Conservation (phyloP, 2,888 invertebrate species). For the Tridacna crocea region DNA sequence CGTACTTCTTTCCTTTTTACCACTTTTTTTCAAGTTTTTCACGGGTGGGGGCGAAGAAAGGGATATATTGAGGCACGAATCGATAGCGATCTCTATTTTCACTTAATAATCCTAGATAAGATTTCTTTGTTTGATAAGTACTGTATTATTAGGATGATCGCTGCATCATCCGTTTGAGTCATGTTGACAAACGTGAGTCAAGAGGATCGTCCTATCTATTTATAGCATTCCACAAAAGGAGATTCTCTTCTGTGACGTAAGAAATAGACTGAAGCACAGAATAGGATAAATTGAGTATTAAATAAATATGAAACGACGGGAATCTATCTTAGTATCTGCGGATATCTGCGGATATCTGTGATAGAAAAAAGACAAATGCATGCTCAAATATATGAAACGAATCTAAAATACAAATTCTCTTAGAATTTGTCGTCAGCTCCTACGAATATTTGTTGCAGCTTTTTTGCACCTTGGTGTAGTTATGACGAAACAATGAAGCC, state of each 20-base stretch:
- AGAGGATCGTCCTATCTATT: slow-evolving; percentile 41
- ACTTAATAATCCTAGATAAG: background rate
- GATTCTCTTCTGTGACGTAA: slow-evolving; percentile 39
- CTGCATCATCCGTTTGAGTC: background rate
- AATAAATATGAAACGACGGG: too few species aligned
- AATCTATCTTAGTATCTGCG: too few species aligned
- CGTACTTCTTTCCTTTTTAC: too few species aligned
- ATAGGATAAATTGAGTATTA: background rate
- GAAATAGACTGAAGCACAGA: background rate
- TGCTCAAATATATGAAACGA: too few species aligned
- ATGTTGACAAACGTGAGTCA: slow-evolving; percentile 1
- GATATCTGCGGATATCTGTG: too few species aligned
- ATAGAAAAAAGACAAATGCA: too few species aligned
- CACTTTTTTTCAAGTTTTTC: background rate
- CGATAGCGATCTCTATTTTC: background rate
- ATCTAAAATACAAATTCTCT: background rate
- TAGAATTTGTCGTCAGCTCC: too few species aligned
- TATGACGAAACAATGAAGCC: slow-evolving; percentile 58
- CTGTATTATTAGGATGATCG: background rate
- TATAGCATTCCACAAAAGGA: slow-evolving; percentile 56
- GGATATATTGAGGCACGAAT: background rate
- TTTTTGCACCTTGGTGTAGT: background rate
- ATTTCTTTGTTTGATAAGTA: background rate
- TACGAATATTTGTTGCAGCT: too few species aligned
- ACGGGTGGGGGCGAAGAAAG: background rate